Percentiles rank a stretch among this genome's conserved stretches.
Evolutionary conservation across 2,797 vertebrate species (phyloP).

Genomic region (Scolopax rusticola): DNA sequence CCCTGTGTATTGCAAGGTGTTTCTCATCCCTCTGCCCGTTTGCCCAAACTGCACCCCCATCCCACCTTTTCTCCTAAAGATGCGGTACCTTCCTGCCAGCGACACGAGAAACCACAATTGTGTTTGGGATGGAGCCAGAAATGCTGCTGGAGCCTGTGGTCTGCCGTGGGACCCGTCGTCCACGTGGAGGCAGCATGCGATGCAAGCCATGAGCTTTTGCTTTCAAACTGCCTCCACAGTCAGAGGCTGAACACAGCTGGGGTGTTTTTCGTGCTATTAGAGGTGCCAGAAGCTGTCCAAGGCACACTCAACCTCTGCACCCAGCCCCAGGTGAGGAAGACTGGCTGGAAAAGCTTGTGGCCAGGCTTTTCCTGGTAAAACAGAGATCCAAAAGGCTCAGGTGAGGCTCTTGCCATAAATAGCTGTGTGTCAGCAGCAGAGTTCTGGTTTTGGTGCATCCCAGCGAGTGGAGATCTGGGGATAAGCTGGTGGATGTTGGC

Average conservation of each 20-base stretch:
- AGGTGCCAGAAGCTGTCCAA: neutral
- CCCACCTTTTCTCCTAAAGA: neutral
- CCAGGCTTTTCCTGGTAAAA: neutral
- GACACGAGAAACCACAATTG: neutral
- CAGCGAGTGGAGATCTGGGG: neutral
- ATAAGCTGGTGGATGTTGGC: neutral
- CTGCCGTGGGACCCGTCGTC: neutral
- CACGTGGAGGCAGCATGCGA: neutral
- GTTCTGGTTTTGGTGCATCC: neutral
- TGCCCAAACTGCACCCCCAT: neutral
- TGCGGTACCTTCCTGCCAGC: accelerated
- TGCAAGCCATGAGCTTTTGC: neutral
- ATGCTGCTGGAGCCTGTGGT: neutral
- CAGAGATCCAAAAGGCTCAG: neutral
- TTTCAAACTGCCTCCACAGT: neutral
- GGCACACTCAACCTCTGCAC: accelerated
- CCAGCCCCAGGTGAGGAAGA: neutral
- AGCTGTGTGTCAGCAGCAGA: neutral
- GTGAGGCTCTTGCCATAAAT: neutral
- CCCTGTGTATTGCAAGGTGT: neutral
- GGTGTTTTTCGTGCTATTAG: neutral
- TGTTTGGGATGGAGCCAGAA: neutral
- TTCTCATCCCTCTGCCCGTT: neutral
- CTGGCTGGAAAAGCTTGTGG: neutral
- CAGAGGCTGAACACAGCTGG: neutral